phyloP scores from a whole-genome alignment of 2,113 vertebrate species.

The Copsychus sechellarum region DNA sequence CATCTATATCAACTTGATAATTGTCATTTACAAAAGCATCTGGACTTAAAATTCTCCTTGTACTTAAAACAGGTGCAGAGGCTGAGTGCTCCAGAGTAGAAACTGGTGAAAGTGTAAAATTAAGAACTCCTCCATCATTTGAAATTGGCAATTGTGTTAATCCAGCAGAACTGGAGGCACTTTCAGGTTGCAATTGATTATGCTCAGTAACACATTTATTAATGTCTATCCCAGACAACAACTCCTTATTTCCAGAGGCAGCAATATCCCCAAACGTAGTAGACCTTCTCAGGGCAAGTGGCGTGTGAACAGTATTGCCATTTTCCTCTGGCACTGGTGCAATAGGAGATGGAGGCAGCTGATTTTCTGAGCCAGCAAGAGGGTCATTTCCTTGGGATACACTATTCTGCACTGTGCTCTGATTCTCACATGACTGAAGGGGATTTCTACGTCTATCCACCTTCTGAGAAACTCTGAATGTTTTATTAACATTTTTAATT shows the following conservation, averaged over 20 bases:
- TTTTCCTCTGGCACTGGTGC: slow-evolving; percentile 39
- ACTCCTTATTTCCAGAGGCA: not conserved
- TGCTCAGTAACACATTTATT: not conserved
- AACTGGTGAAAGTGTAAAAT: slow-evolving; percentile 61
- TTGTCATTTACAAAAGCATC: slow-evolving; percentile 71
- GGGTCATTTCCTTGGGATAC: not conserved
- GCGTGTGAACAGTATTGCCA: not conserved
- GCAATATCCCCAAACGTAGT: slow-evolving; percentile 49
- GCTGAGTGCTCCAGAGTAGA: slow-evolving; percentile 68
- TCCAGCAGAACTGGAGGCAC: not conserved
- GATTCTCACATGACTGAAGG: slow-evolving; percentile 79
- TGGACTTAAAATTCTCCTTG: slow-evolving; percentile 75
- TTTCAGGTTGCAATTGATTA: not conserved
- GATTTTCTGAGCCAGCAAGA: slow-evolving; percentile 46
- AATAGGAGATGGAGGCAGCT: slow-evolving; percentile 54
- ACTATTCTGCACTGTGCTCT: not conserved
- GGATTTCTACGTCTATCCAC: slow-evolving; percentile 77
- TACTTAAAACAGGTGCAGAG: slow-evolving; percentile 38
- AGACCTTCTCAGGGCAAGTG: slow-evolving; percentile 52
- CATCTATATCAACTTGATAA: slow-evolving; percentile 36
- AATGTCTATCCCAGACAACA: slow-evolving; percentile 33
- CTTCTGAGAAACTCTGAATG: slow-evolving; percentile 79
- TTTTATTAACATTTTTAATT: slow-evolving; percentile 80
- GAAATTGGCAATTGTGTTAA: slow-evolving; percentile 14
- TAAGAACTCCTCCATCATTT: slow-evolving; percentile 51